Base-by-base conservation (phyloP, 2,113 vertebrate species). In the Pterophyllum scalare region DNA sequence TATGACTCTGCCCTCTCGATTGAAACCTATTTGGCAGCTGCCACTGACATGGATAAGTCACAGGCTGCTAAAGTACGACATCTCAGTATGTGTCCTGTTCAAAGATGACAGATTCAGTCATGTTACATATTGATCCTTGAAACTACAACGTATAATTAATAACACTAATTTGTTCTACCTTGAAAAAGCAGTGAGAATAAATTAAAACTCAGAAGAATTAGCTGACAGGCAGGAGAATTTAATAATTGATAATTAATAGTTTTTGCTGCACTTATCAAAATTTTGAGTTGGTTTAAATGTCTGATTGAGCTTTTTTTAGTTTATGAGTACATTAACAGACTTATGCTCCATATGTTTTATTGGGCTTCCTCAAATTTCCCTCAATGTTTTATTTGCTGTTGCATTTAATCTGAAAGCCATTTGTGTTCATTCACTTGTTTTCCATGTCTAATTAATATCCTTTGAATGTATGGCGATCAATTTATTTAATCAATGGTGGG, bases 371-470 rank as follows among this genome's bases (percentile, higher is more conserved):
- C 46, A 80, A 83, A 88, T 78, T 57, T 61, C 81, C 70, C 59
- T 82, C 67, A 58, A 12, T 87, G 84, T 91, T 91, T 88, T 90
- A 93, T 94, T 94, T 92, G 89, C 86, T 81, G 87, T 87, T 88
- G 81, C 93, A 90, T 93, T 95, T 92, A 92, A 94, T 93, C 92
- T 93, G 90, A 93, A 91, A 93, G 90, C 91, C 88, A 94, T 92
- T 95, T 94, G 92, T 95, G 94, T 95, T 94, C 93, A 92, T 94
- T 93, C 93, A 87, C 91, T 95, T 94, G 92, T 95, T 94, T 93
- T 92, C 92, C 94, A 91, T 91, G 89, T 94, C 95, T 94, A 96
- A 95, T 96, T 96, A 95, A 96, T 95, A 94, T 95, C 94, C 93
- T 93, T 91, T 94, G 94, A 93, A 94, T 95, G 93, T 92, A 91